Percentiles rank a stretch among this genome's conserved stretches.
phyloP scores from a whole-genome alignment of 2,113 vertebrate genomes.

The Dryoscopus gambensis region DNA sequence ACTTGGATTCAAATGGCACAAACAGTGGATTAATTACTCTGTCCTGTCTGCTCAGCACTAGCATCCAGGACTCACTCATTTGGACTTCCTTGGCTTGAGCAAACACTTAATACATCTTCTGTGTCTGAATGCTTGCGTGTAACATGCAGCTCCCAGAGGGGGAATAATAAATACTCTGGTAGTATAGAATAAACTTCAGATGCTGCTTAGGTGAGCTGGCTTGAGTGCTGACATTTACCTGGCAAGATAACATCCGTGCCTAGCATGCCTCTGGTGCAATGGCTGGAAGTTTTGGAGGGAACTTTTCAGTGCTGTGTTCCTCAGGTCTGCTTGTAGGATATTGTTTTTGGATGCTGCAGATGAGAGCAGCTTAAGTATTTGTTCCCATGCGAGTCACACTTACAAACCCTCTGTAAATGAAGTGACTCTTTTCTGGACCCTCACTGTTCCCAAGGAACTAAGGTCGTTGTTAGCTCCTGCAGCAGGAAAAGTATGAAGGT shows the following conservation, averaged over 20 bases:
- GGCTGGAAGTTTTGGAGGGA: not conserved
- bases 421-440: not conserved
- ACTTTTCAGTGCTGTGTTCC: not conserved
- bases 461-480: not conserved
- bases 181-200: not conserved
- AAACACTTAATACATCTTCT: conserved; percentile 30
- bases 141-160: not conserved
- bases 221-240: not conserved
- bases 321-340: not conserved
- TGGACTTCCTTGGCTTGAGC: not conserved
- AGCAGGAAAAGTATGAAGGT: not conserved
- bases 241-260: not conserved
- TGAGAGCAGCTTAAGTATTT: not conserved
- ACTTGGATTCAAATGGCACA: not conserved
- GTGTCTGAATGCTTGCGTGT: not conserved
- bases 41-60: not conserved
- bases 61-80: not conserved
- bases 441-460: not conserved
- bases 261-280: not conserved
- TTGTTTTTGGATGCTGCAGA: not conserved
- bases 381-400: not conserved
- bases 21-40: not conserved
- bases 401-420: not conserved
- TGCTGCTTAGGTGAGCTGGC: not conserved
- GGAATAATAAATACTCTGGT: not conserved